phyloP scores from a whole-genome alignment of 64 coral and sea anemone genomes.

The Catalaphyllia jardinei region DNA sequence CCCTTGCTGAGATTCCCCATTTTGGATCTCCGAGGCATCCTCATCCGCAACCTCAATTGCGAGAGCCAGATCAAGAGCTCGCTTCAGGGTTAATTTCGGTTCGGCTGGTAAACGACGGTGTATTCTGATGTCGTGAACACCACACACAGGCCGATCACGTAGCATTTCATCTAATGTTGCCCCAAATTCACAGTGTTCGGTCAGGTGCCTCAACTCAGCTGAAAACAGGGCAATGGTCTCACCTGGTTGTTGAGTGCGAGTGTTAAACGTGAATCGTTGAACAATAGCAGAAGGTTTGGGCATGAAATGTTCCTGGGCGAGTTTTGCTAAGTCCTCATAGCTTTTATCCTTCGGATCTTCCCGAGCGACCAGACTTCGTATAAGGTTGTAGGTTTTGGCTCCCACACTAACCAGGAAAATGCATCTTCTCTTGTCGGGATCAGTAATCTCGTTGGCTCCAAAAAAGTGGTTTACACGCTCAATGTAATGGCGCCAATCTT shows the following conservation, averaged over 20 bases:
- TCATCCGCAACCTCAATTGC: constrained; percentile 39
- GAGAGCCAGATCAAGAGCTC: constrained; percentile 28
- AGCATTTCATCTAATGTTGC: constrained; percentile 13
- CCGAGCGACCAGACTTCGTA: constrained; percentile 25
- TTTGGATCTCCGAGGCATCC: constrained; percentile 46
- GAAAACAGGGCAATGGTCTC: constrained; percentile 3
- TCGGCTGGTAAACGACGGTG: constrained; percentile 19
- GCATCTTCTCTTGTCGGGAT: constrained; percentile 8
- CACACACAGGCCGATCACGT: constrained; percentile 8
- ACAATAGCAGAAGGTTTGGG: constrained; percentile 18
- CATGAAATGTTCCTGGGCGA: constrained; percentile 20
- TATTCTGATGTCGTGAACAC: constrained; percentile 19
- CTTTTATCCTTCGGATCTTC: constrained; percentile 41
- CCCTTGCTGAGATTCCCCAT: neutral
- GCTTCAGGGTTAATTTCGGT: constrained; percentile 39
- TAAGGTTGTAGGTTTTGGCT: constrained; percentile 22
- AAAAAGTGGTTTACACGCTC: no score
- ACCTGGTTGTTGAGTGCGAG: constrained; percentile 6
- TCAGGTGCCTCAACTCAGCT: constrained; percentile 28
- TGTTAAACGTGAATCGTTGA: neutral
- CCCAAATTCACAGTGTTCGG: constrained; percentile 43
- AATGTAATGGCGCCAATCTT: constrained; percentile 20
- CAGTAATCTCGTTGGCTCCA: no score
- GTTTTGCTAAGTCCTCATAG: constrained; percentile 8
- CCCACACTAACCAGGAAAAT: constrained; percentile 10